A percentile compares a stretch with the other conserved stretches of the same genome.
phyloP scores from a whole-genome alignment of 2,888 invertebrate genomes.

The Caenorhabditis uteleia region DNA sequence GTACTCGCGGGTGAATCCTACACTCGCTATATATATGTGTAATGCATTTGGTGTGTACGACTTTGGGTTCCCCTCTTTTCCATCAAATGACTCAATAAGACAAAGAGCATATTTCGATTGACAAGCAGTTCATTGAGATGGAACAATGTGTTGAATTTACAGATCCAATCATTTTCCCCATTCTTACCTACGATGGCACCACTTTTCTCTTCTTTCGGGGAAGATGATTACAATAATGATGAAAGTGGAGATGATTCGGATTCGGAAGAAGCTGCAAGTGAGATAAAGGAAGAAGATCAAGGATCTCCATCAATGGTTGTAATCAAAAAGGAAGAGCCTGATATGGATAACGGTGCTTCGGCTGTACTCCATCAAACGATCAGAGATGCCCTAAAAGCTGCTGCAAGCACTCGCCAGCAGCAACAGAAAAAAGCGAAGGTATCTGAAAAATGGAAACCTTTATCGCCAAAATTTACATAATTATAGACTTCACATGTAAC shows the following conservation, averaged over 20 bases:
- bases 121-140: neutral
- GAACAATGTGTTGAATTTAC: conserved; percentile 5
- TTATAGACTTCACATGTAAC: no score
- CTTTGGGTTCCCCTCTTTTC: conserved; percentile 25
- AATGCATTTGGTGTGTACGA: conserved; percentile 38
- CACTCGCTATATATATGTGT: no score
- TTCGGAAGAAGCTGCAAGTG: conserved; percentile 47
- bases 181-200: conserved; percentile 57
- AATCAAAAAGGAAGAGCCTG: neutral
- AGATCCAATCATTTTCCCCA: conserved; percentile 38
- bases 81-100: conserved; percentile 1
- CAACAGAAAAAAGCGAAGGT: conserved; percentile 36
- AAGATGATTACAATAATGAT: conserved; percentile 53
- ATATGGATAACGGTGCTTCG: conserved; percentile 8
- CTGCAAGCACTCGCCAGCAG: conserved; percentile 57
- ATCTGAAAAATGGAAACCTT: conserved; percentile 6
- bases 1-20: no score
- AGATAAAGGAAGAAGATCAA: conserved; percentile 31
- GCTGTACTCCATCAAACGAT: conserved; percentile 55
- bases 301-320: conserved; percentile 21
- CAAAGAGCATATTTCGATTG: neutral
- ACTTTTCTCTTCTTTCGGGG: conserved; percentile 48
- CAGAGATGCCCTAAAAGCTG: conserved; percentile 61
- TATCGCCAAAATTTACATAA: no score
- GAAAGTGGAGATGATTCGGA: conserved; percentile 51